Conservation (phyloP, 2,797 vertebrate genomes). For the Crenuchus spilurus region DNA sequence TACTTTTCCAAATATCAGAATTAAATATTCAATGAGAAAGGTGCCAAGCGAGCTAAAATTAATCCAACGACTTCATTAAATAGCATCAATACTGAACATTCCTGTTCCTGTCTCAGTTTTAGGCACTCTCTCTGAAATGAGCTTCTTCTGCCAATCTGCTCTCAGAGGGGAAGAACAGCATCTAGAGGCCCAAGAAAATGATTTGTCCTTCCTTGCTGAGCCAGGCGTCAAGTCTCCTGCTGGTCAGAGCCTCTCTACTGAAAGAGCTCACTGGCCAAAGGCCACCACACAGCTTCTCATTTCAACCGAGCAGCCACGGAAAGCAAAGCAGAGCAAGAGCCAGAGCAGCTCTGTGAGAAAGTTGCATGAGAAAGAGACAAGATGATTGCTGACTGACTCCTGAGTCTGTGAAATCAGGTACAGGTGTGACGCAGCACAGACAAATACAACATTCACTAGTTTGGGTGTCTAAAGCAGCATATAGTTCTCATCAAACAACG, state of each 20-base stretch:
- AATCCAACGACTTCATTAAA: background rate
- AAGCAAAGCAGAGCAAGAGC: background rate
- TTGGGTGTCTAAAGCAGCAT: background rate
- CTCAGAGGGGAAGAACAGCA: background rate
- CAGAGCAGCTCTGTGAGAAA: background rate
- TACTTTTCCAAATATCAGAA: no score
- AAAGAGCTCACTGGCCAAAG: constrained; percentile 21
- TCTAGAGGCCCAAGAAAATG: background rate
- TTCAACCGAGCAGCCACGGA: background rate
- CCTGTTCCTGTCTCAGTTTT: background rate
- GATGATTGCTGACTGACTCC: no score
- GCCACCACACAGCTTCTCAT: background rate
- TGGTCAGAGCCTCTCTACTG: background rate
- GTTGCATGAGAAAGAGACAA: background rate
- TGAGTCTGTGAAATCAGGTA: no score
- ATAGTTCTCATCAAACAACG: background rate
- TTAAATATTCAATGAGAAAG: no score
- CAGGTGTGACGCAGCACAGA: background rate
- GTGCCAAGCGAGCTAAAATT: background rate
- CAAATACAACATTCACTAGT: background rate
- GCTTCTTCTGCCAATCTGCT: background rate
- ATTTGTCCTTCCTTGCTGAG: background rate
- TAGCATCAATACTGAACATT: background rate
- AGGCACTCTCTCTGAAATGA: background rate
- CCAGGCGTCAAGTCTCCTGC: background rate